A percentile compares a stretch with the other conserved stretches of the same genome.
phyloP scores from a whole-genome alignment of 2,888 invertebrate species.

The Argyresthia albistria region DNA sequence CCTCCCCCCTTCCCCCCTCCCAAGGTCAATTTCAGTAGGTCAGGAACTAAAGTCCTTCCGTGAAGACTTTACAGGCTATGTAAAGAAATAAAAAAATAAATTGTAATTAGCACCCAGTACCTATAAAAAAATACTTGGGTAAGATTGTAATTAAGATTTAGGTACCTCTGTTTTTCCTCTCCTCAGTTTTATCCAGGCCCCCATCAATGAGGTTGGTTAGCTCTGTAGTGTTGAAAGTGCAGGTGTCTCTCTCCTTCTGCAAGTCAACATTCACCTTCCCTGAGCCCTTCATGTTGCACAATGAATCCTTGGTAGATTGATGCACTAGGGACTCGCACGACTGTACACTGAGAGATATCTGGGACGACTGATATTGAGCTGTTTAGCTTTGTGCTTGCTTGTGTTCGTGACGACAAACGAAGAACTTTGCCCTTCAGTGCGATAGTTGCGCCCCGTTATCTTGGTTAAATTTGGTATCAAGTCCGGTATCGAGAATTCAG shows the following conservation, averaged over 20 bases:
- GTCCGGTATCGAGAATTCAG: too few relatives aligned
- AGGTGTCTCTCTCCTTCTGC: constrained; percentile 79
- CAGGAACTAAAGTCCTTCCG: too few relatives aligned
- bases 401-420: too few relatives aligned
- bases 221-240: constrained; percentile 82
- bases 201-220: constrained; percentile 86
- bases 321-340: neutral
- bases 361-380: neutral
- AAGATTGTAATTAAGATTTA: neutral
- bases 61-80: too few relatives aligned
- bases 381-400: neutral
- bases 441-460: too few relatives aligned
- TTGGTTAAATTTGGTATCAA: too few relatives aligned
- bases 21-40: too few relatives aligned
- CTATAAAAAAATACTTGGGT: too few relatives aligned
- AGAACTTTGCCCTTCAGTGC: too few relatives aligned
- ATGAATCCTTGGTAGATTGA: constrained; percentile 4
- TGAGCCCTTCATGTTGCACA: constrained; percentile 24
- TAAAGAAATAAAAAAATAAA: too few relatives aligned
- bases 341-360: neutral
- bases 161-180: constrained; percentile 70
- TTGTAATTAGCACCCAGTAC: too few relatives aligned
- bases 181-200: constrained; percentile 79
- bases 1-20: too few relatives aligned
- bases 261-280: constrained; percentile 77